Base-by-base conservation (phyloP, 2,797 vertebrate genomes). In the Gobionotothen gibberifrons region DNA sequence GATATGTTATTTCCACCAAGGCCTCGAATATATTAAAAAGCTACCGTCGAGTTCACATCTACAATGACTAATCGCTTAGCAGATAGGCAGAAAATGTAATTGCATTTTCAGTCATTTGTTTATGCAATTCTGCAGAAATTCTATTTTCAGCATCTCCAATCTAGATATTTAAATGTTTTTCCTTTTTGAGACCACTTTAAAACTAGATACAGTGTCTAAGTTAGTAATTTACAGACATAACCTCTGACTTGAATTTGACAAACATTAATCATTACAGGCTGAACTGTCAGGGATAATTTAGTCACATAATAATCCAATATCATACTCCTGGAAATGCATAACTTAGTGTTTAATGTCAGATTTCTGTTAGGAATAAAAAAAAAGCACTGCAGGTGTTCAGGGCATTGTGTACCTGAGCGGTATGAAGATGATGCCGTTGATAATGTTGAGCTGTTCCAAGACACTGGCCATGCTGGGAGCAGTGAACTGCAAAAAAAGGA, bases 371-470 rank as follows among this genome's bases (percentile, higher is more conserved):
- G 3, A 1, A 36, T 10, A 16, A 1, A 8, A 19, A 19, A 9
- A 3, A 26, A 53, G 13, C 32, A 16, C 39, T 53, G 40, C 12
- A 5, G 32, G 40, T 36, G 48, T 42, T 51, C 5, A 26, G 12
- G 19, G 19, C 8, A 22, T 48, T 40, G 29, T 11, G 15, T 55
- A 99, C 98, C 98, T 99, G 92, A 99, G 96, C 43, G 98, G 98
- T 94, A 99, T 99, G 93, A 99, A 99, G 91, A 99, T 97, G 92
- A 99, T 99, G 84, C 98, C 98, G 0, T 99, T 99, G 93, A 99
- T 99, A 75, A 99, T 96, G 60, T 99, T 99, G 81, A 99, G 96
- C 92, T 99, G 98, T 69, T 99, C 98, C 91, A 99, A 89, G 81
- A 99, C 95, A 63, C 96, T 98, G 86, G 98, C 95, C 98, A 99